Evolutionary conservation across 2,797 vertebrate genomes (phyloP).

Genomic region (Gallinago stenura): DNA sequence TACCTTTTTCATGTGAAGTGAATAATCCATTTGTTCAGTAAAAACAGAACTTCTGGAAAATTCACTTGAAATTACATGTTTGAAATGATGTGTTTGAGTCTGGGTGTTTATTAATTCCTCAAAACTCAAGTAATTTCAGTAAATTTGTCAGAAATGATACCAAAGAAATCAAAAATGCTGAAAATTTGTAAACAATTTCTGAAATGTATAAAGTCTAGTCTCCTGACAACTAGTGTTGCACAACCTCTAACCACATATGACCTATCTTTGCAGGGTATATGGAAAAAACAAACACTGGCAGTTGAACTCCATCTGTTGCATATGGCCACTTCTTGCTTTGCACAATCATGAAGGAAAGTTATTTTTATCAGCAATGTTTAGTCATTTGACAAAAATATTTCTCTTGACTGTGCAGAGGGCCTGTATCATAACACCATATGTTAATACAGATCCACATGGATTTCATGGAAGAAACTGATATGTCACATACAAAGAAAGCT

Average conservation of each 20-base stretch:
- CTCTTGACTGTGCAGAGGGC: conserved; percentile 26
- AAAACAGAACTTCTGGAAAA: background rate
- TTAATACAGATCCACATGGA: background rate
- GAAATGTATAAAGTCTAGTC: background rate
- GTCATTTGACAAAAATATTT: conserved; percentile 58
- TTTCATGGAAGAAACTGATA: conserved; percentile 18
- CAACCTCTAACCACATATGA: conserved; percentile 31
- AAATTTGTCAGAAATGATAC: background rate
- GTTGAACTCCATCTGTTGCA: conserved; percentile 22
- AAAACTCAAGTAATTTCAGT: background rate
- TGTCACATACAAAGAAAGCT: background rate
- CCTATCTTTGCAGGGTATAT: background rate
- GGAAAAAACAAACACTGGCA: conserved; percentile 24
- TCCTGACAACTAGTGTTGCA: background rate
- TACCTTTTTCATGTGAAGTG: background rate
- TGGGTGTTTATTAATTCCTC: background rate
- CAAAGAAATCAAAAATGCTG: background rate
- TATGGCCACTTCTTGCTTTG: conserved; percentile 5
- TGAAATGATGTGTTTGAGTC: background rate
- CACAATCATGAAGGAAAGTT: conserved; percentile 49
- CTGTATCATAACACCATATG: conserved; percentile 26
- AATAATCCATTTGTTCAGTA: background rate
- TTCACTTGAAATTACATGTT: background rate
- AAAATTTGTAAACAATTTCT: background rate
- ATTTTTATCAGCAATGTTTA: conserved; percentile 63